phyloP scores from a whole-genome alignment of 2,888 invertebrate species.

The Diloba caeruleocephala region DNA sequence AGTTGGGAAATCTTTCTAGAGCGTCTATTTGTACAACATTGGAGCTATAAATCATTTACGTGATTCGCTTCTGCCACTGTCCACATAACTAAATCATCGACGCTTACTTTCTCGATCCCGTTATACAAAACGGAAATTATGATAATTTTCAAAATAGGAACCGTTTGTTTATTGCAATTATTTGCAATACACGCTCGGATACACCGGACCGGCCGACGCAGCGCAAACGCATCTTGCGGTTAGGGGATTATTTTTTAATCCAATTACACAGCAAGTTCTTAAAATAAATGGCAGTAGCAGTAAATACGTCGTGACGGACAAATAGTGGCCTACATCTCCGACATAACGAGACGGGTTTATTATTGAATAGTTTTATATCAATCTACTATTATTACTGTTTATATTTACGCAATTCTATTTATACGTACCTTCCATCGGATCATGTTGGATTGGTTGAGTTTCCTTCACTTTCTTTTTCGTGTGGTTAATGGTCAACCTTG shows the following conservation, averaged over 20 bases:
- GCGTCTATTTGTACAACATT: too few relatives aligned
- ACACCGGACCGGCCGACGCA: constrained; percentile 9
- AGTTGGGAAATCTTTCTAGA: too few relatives aligned
- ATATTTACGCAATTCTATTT: constrained; percentile 11
- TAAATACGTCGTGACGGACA: constrained; percentile 61
- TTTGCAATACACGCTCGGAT: constrained; percentile 4
- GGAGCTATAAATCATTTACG: too few relatives aligned
- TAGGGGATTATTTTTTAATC: constrained; percentile 57
- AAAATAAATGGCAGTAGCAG: constrained; percentile 60
- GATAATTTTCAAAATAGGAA: constrained; percentile 10
- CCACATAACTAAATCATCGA: too few relatives aligned
- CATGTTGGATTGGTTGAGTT: too few relatives aligned
- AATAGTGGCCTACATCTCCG: constrained; percentile 57
- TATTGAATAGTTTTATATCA: constrained; percentile 47
- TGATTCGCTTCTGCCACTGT: too few relatives aligned
- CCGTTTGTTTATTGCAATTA: too few relatives aligned
- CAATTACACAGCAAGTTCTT: constrained; percentile 58
- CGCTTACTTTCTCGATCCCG: too few relatives aligned
- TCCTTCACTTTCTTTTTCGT: too few relatives aligned
- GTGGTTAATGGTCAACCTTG: too few relatives aligned
- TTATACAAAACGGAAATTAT: too few relatives aligned
- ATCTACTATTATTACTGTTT: constrained; percentile 10
- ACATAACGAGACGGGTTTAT: constrained; percentile 57
- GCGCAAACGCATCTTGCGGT: constrained; percentile 34
- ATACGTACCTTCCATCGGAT: constrained; percentile 1